These are phyloP conservation scores for Sinonovacula constricta DNA, from an alignment of 1,140 invertebrate genomes.

Conservation along the genomic window DNA sequence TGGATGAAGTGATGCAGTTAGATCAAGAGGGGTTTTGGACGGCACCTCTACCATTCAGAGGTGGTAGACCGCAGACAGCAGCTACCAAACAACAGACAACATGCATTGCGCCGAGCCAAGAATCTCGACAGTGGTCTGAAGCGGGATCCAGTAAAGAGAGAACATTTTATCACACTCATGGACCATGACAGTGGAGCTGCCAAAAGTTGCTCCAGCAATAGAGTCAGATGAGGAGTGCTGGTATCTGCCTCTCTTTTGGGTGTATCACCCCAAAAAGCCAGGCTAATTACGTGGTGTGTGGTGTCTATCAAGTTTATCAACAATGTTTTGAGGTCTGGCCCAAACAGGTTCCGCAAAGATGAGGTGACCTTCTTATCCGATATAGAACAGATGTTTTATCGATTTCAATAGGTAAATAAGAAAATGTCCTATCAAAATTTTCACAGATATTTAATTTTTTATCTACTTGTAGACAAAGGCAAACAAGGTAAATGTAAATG, in stretches of 20 bases:
- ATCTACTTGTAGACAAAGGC: no score
- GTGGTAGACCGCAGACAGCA: no score
- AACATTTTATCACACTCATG: no score
- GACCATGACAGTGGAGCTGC: background rate
- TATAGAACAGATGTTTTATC: slow-evolving; percentile 50
- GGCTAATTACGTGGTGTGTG: slow-evolving; percentile 11
- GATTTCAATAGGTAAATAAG: no score
- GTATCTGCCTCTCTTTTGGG: slow-evolving; percentile 30
- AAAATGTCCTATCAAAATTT: no score
- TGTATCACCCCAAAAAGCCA: slow-evolving; percentile 44
- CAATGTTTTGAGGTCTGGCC: slow-evolving; percentile 53
- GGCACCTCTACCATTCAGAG: slow-evolving; percentile 40
- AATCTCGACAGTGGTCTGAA: slow-evolving; percentile 13
- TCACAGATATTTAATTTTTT: no score
- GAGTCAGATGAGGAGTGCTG: slow-evolving; percentile 18
- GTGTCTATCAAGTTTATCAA: slow-evolving; percentile 54
- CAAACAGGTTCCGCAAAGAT: slow-evolving; percentile 59
- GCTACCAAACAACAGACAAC: slow-evolving; percentile 37
- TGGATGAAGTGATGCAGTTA: slow-evolving; percentile 34
- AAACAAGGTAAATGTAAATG: no score
- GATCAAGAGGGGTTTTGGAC: slow-evolving; percentile 28
- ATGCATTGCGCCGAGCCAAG: slow-evolving; percentile 2
- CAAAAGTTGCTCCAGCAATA: slow-evolving; percentile 22
- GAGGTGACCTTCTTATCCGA: slow-evolving; percentile 40
- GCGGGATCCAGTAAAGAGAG: slow-evolving; percentile 9